These are phyloP conservation scores for Oasisia sp. DNA, from an alignment of 2,888 invertebrate species.

Conservation along the genomic window DNA sequence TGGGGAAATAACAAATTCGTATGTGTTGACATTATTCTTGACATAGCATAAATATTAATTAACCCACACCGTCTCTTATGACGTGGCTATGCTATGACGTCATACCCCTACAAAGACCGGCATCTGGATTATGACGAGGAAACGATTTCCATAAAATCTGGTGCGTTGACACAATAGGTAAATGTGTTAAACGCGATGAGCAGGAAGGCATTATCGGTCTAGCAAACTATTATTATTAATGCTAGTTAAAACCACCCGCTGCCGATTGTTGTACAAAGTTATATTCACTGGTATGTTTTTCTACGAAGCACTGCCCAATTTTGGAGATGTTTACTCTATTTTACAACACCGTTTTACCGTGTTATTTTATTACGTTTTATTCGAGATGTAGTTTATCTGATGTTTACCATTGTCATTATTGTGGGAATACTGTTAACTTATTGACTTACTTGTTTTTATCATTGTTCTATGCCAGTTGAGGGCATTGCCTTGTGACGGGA, in stretches of 20 bases:
- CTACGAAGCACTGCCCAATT: neutral
- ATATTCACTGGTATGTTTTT: neutral
- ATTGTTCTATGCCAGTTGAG: too few species aligned
- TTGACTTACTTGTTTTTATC: neutral
- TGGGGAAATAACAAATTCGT: neutral
- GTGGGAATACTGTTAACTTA: neutral
- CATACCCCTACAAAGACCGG: neutral
- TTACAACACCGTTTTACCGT: neutral
- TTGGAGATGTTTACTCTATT: neutral
- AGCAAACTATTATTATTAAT: too few species aligned
- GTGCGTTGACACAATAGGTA: neutral
- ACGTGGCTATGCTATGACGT: too few species aligned
- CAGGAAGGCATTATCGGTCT: neutral
- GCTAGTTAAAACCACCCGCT: neutral
- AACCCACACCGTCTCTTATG: too few species aligned
- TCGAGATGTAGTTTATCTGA: neutral
- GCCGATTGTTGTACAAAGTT: neutral
- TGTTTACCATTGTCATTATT: neutral
- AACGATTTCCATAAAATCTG: neutral
- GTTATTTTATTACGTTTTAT: constrained; percentile 13
- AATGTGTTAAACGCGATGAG: neutral
- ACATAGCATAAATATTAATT: neutral
- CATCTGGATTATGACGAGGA: neutral
- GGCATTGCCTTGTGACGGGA: neutral
- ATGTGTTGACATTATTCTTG: neutral